These are phyloP conservation scores for Heteromormyrus szaboi DNA, from an alignment of 2,797 vertebrate genomes.

Conservation along the genomic window DNA sequence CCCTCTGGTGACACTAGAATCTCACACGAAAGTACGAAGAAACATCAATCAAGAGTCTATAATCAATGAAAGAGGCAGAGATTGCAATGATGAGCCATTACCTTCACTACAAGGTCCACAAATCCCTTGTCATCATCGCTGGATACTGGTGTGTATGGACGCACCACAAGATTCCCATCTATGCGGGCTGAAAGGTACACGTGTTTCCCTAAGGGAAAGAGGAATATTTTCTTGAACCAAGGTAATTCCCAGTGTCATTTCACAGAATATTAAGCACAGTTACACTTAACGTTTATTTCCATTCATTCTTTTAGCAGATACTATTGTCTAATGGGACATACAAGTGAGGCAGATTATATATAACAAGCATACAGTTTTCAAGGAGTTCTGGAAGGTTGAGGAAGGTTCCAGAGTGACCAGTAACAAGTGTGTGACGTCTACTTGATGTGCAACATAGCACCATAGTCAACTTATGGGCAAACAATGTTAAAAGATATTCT, in stretches of 20 bases:
- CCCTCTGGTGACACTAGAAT: neutral
- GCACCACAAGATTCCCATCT: constrained; percentile 56
- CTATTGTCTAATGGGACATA: neutral
- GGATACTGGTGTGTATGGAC: constrained; percentile 62
- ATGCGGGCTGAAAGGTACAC: constrained; percentile 62
- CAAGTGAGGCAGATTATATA: neutral
- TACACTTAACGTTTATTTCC: neutral
- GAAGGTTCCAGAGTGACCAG: neutral
- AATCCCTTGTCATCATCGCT: constrained; percentile 59
- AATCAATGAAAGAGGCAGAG: neutral
- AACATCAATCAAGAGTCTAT: neutral
- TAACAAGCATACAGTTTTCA: neutral
- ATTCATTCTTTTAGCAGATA: neutral
- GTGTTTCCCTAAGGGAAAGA: constrained; percentile 50
- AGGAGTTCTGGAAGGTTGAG: neutral
- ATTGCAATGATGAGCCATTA: constrained; percentile 24
- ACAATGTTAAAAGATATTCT: neutral
- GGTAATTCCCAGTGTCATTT: neutral
- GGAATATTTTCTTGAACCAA: neutral
- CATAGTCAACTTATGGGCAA: neutral
- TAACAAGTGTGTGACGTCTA: neutral
- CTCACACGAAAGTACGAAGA: neutral
- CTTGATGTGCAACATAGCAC: neutral
- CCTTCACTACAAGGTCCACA: constrained; percentile 65
- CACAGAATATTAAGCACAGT: neutral